phyloP scores from a whole-genome alignment of 2,888 invertebrate genomes.

The Heliconius charithonia region DNA sequence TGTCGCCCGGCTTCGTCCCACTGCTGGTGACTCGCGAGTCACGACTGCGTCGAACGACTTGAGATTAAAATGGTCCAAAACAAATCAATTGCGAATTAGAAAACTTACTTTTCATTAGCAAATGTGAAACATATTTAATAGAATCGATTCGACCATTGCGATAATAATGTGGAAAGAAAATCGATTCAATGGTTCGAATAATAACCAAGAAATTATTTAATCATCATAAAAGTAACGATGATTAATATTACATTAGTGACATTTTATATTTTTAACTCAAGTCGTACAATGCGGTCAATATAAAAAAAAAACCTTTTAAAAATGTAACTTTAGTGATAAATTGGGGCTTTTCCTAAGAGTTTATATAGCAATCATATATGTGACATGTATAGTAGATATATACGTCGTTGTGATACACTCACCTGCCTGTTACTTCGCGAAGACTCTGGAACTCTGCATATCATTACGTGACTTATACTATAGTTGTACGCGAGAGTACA shows the following conservation, averaged over 20 bases:
- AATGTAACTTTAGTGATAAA: conserved; percentile 38
- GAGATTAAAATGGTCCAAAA: neutral
- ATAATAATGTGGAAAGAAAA: too few relatives aligned
- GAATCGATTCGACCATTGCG: too few relatives aligned
- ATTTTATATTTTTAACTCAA: neutral
- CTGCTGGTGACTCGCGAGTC: conserved; percentile 11
- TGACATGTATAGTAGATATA: conserved; percentile 42
- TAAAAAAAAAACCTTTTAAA: conserved; percentile 30
- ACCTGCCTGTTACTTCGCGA: conserved; percentile 51
- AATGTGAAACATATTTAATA: neutral
- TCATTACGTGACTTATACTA: conserved; percentile 50
- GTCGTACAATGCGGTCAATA: conserved; percentile 8
- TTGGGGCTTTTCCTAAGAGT: conserved; percentile 46
- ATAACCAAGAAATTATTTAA: neutral
- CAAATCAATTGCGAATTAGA: neutral
- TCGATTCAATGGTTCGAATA: too few relatives aligned
- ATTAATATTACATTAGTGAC: neutral
- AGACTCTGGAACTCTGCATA: conserved; percentile 53
- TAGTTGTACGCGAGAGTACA: conserved; percentile 49
- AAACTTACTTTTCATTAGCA: neutral
- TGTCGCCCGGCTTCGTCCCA: conserved; percentile 22
- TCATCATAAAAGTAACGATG: neutral
- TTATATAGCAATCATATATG: conserved; percentile 43
- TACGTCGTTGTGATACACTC: conserved; percentile 50
- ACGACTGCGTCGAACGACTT: neutral